These are phyloP conservation scores for Orthochromis indermauri DNA, from an alignment of 2,113 vertebrate species.

Conservation along the genomic window DNA sequence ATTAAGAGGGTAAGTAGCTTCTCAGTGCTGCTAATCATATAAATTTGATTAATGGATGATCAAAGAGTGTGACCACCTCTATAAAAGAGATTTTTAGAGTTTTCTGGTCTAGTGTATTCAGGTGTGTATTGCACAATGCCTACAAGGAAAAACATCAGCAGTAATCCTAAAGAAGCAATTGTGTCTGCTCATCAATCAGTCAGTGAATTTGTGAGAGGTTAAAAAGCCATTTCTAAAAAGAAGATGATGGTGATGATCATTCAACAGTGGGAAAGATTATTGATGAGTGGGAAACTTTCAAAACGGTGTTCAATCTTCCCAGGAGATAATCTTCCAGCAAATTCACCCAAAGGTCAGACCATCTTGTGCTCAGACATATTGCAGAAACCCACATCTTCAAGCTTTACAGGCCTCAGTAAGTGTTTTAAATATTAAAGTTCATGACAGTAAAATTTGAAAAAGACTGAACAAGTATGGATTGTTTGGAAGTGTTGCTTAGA, in stretches of 20 bases:
- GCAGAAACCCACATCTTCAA: background rate
- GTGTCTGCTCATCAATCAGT: background rate
- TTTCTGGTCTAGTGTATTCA: background rate
- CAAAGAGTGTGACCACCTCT: background rate
- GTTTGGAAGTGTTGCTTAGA: background rate
- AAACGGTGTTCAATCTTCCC: background rate
- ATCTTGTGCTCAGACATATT: background rate
- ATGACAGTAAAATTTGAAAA: background rate
- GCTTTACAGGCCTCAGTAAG: background rate
- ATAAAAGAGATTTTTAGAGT: background rate
- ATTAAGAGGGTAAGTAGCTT: background rate
- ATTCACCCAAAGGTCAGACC: background rate
- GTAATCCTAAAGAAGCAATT: background rate
- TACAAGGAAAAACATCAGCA: background rate
- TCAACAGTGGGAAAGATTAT: background rate
- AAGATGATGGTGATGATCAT: background rate
- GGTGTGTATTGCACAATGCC: background rate
- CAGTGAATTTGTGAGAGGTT: background rate
- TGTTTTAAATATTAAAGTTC: background rate
- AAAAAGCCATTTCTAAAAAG: background rate
- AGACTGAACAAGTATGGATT: background rate
- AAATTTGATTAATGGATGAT: background rate
- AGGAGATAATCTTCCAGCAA: background rate
- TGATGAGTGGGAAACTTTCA: background rate
- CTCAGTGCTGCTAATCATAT: background rate